Base-by-base conservation (phyloP, 2,113 vertebrate species). In the Aegithalos caudatus region DNA sequence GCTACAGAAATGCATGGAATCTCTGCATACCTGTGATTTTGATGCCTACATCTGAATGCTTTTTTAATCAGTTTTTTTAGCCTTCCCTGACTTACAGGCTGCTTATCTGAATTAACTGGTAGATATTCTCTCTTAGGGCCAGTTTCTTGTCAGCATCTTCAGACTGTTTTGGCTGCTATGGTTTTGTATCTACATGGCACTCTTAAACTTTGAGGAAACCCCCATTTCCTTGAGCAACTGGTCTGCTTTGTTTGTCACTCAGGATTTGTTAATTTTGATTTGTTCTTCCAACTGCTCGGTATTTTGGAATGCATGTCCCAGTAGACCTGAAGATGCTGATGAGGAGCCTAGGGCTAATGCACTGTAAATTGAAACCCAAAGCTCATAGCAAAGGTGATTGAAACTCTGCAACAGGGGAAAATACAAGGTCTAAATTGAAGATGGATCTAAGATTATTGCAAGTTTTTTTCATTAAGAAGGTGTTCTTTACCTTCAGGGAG, bases 391-490 rank as follows among this genome's bases (percentile, higher is more conserved):
- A 94, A 96, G 47, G 71, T 72, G 56, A 73, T 82, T 90, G 87
- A 95, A 95, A 67, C 90, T 80, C 80, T 70, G 62, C 61, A 31
- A 71, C 56, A 60, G 42, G 77, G 83, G 76, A 81, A 90, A 88
- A 95, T 72, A 79, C 74, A 81, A 72, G 50, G 71, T 86, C 74
- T 90, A 94, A 94, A 93, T 88, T 96, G 84, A 88, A 94, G 86
- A 92, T 89, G 57, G 79, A 91, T 87, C 71, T 71, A 80, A 86
- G 90, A 92, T 96, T 90, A 90, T 95, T 97, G 90, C 90, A 57
- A 51, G 47, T 1, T 54, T 92, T 92, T 96, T 93, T 95, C 90
- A 97, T 93, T 95, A 93, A 82, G 47, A 90, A 12, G 12, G 15
- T 85, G 58, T 94, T 94, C 84, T 94, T 92, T 80, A 67, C 87